A percentile compares a stretch with the other conserved stretches of the same genome.
phyloP scores from a whole-genome alignment of 2,888 invertebrate genomes.

The Dryobota labecula region DNA sequence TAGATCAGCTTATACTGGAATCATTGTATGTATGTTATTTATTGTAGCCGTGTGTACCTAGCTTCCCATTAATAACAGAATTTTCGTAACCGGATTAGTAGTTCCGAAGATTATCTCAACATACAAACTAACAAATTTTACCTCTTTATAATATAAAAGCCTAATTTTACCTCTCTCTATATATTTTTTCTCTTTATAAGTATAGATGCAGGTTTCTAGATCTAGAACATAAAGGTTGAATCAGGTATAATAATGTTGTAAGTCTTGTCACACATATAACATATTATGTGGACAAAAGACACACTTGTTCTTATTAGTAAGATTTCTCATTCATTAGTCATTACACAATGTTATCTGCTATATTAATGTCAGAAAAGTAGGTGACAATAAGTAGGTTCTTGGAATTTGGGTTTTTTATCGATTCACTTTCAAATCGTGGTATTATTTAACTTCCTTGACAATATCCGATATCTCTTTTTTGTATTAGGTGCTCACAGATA shows the following conservation, averaged over 20 bases:
- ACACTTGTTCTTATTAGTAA: conserved; percentile 2
- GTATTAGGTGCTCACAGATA: background rate
- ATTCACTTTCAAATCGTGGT: conserved; percentile 16
- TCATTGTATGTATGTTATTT: too few relatives aligned
- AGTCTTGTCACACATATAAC: background rate
- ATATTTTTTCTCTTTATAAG: too few relatives aligned
- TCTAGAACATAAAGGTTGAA: conserved; percentile 11
- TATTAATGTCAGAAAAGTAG: conserved; percentile 28
- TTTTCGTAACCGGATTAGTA: too few relatives aligned
- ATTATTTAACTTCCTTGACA: conserved; percentile 36
- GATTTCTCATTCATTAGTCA: background rate
- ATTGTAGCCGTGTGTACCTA: too few relatives aligned
- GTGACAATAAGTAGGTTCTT: conserved; percentile 20
- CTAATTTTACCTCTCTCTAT: too few relatives aligned
- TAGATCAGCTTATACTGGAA: too few relatives aligned
- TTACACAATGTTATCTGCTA: conserved; percentile 10
- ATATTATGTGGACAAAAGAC: conserved; percentile 4
- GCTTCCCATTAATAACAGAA: too few relatives aligned
- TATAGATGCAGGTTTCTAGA: conserved; percentile 8
- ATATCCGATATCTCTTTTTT: conserved; percentile 2
- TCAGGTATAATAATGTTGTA: background rate
- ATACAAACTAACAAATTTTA: background rate
- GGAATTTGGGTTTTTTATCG: conserved; percentile 20
- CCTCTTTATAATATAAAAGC: background rate
- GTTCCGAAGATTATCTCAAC: too few relatives aligned